Evolutionary conservation across 2,888 invertebrate genomes (phyloP), one percentile per base, ranked within the genome.

Genomic region (Drosophila sordidula): DNA sequence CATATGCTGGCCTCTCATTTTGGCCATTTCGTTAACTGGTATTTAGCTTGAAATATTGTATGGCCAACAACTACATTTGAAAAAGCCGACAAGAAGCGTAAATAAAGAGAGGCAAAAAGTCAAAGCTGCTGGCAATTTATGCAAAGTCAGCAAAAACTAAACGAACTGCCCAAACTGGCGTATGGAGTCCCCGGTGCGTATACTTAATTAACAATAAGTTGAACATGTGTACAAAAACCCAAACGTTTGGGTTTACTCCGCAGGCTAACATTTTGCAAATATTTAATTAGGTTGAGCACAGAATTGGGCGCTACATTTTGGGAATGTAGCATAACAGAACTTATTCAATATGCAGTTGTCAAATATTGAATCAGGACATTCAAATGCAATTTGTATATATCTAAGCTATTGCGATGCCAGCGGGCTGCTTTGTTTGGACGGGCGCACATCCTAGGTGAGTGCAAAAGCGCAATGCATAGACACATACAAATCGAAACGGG

Each of bases 151-250:
- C 82, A 68, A 79, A 67, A 75, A 72, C 80, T 75, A 68, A 75
- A 64, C 69, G 64, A 79, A 45, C 62, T 59, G 61, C 36, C 46
- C 41, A 73, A 75, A 70, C 58, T 63, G 66, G 44, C 50, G 11
- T 54, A 69, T 56, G 38, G 42, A 73, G 73, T 47, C 65, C 51
- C 54, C 65, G 52, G 54, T 80, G 80, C 80, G 78, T 85, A 73
- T 78, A 80, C 85, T 87, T 87, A 87, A 84, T 87, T 87, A 87
- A 85, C 73, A 73, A 63, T 62, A 70, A 70, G 55, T 47, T 65
- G 45, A 66, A 58, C 69, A 79, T 69, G 67, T 84, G 75, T 66
- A 70, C 52, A 50, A 71, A 38, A 58, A 16, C 69, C 44, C 49
- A 42, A 18, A 51, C 61, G 65, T 44, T 71, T 75, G 32, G 22